Base-by-base conservation (phyloP, 2,888 invertebrate genomes). In the Pandemis cinnamomeana region DNA sequence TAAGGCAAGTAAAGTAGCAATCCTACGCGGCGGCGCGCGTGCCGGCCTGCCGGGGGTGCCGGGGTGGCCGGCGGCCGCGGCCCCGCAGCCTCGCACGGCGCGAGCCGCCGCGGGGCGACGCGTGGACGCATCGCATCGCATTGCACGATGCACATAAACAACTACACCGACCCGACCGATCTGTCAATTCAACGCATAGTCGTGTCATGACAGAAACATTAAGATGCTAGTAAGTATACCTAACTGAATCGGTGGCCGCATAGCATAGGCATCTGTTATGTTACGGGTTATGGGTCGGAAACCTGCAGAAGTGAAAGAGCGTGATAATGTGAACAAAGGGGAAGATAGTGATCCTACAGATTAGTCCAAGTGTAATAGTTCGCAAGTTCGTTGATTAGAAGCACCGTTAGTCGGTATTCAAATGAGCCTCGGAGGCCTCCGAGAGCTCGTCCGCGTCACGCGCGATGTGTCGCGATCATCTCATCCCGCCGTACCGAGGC, bases 391-490 rank as follows among this genome's bases (percentile, higher is more conserved):
- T 71, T 67, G 70, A 72, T 72, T 55, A 74, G 58, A 68, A 67
- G 68, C 64, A 75, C 75, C 77, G 77, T 76, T 78, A 79, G 42
- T 73, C 70, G 67, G 67, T 77, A 77, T 75, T 76, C 71, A 76
- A 76, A 78, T 72, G 69, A 75, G 51, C 51, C 13, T 71, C 68
- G 64, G 68, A 71, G 67, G 66, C 63, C 58, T 67, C 11, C 42
- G 75, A 67, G n/a, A 69, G 71, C 69, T 75, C 76, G 74, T 67
- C 69, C 67, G 53, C 58, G 67, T 71, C 69, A 51, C 69, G 67
- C 74, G 78, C 73, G 61, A 67, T 78, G 74, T 80, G 81, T 80
- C 80, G 80, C 78, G 88, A 82, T 87, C 82, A 75, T 71, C 74
- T 69, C 64, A 67, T 71, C 67, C 62, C 66, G 58, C 62, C 66